Evolutionary conservation across 1,140 invertebrate genomes (phyloP), one percentile per base, ranked within the genome.

Genomic region (Condylostylus longicornis): DNA sequence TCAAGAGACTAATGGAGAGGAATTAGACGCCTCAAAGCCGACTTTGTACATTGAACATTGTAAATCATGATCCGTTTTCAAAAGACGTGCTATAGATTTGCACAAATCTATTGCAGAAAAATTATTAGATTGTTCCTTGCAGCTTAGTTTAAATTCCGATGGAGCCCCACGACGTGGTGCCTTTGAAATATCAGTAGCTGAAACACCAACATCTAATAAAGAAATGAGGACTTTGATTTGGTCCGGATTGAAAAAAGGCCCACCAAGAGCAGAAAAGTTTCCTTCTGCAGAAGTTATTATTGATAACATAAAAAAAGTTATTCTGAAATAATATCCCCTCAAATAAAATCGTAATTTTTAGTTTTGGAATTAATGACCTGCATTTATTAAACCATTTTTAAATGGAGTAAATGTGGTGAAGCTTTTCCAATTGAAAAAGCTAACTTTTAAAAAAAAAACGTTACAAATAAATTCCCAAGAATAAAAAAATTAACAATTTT

Each of bases 221-320:
- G 38, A 31, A 4, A 37, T 44, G 13, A 47, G 47, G 33, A 36
- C 18, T 10, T 2, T 23, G 4, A 37, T 57, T 37, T 57, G 54
- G 54, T 51, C 54, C 3, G 54, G 54, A 5, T 40, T 49, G 13
- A 56, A 57, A 35, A 48, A 50, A 2, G 25, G 25, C 8, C 53
- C 50, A 20, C 54, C 54, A 12, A 50, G 54, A 18, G 50, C 51
- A 7, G 42, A 51, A 32, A 57, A 57, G 35, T 56, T 56, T 42
- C 54, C 54, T 18, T 6, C 40, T n/a, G 29, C 51, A 7, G 45
- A 50, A 10, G 49, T 50, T 15, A 51, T 56, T 6, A n/a, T 46
- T 22, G n/a, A 43, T 5, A 8, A 10, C 8, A 27, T 27, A 4
- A 27, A 27, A 10, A 27, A 27, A 13, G 4, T 10, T 3, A 10